Percentiles rank a stretch among this genome's conserved stretches.
These are phyloP conservation scores for Ceriagrion tenellum DNA, from an alignment of 2,888 invertebrate genomes.

Conservation along the genomic window DNA sequence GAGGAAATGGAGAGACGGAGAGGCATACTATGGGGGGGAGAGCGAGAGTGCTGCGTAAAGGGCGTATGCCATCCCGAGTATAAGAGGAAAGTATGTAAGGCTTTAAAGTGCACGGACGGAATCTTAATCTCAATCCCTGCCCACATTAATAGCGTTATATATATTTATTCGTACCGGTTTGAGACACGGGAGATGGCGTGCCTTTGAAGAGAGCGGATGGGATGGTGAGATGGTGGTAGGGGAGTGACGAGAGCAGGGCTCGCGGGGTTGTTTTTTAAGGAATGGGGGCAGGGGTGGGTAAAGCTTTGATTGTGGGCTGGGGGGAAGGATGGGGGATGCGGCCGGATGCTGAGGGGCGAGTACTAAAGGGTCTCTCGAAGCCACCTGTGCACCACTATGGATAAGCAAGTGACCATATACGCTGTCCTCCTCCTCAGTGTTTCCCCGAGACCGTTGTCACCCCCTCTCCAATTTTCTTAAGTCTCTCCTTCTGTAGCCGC, in stretches of 20 bases:
- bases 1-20: no score
- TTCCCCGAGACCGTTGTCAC: constrained; percentile 42
- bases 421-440: not conserved
- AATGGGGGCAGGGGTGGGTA: not conserved
- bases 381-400: constrained; percentile 60
- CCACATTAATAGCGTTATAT: constrained; percentile 67
- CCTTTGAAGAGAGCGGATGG: constrained; percentile 38
- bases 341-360: not conserved
- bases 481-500: not conserved
- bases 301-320: not conserved
- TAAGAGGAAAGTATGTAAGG: constrained; percentile 68
- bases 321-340: not conserved
- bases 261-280: not conserved
- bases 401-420: constrained; percentile 61
- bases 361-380: not conserved
- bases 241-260: not conserved
- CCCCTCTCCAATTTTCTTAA: not conserved
- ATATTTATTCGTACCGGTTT: constrained; percentile 67
- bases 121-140: constrained; percentile 64
- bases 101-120: constrained; percentile 61
- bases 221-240: not conserved
- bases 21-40: not conserved
- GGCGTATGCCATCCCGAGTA: constrained; percentile 2
- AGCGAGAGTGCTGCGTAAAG: not conserved
- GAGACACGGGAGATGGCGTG: constrained; percentile 57